Evolutionary conservation across 2,888 invertebrate genomes (phyloP), one percentile per base, ranked within the genome.

Genomic region (Tenthredo notha): DNA sequence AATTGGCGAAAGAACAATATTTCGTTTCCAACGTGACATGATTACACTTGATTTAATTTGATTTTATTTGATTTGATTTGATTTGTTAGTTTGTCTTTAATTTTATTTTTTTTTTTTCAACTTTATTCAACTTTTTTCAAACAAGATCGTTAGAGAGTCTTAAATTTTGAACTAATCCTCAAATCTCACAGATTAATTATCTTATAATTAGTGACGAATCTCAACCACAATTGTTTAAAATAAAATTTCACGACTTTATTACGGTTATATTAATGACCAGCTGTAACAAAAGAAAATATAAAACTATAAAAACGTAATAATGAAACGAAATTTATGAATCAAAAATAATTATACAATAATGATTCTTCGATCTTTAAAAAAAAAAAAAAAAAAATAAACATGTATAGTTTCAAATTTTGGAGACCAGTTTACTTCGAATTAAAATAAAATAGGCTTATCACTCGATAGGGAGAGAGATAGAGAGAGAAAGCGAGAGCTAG

Each of bases 1-100:
- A 40, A 88, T 88, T 18, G 84, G 72, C 43, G 87, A 85, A 21
- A 88, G 37, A 54, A 85, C 18, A 82, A 25, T 72, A 5, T 72
- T 82, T 50, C 78, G 61, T 61, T 33, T 84, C 75, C 58, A 50
- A 47, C 84, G 84, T 47, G 87, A 87, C 86, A 84, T 86, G 40
- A 21, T 21, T 10, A 4, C 21, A 21, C 33, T 58, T 15, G 9
- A 29, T 77, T 33, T 77, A 5, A 6, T 12, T 15, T 18, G 2
- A 18, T 25, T 54, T 29, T 29, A 25, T 77, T 50, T 77, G 10
- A 5, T 15, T 18, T n/a, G 3, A 18, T 15, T 54, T 33, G 0
- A 18, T 25, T 54, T 33, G 15, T 74, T 74, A 21, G 33, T 37
- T 21, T 37, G n/a, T 78, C 21, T 21, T 7, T 2, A 33, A 33